Base-by-base conservation (phyloP, 2,888 invertebrate genomes). In the Trichopoda pennipes region DNA sequence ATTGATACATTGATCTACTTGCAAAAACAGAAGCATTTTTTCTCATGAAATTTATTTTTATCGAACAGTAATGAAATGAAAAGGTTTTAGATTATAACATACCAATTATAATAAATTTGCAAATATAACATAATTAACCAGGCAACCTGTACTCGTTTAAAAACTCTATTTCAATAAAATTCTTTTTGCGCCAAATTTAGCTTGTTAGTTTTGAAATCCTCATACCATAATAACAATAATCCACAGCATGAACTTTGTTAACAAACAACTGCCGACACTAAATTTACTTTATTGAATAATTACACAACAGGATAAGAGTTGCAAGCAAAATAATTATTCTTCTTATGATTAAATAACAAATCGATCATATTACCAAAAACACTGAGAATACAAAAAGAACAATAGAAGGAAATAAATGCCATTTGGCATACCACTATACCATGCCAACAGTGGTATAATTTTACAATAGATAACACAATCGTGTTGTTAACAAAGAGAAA, bases 351-450 rank as follows among this genome's bases (percentile, higher is more conserved):
- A 19, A 61, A 72, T 74, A 70, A 35, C 66, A 81, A 74, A 79
- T 80, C 73, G 56, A 84, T 76, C 68, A 63, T 70, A 70, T 76
- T 74, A 80, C 77, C 77, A 47, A 55, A 73, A 80, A 47, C 47
- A 73, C n/a, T 44, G 14, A 6, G n/a, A 44, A 16, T 44, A 16
- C 6, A 44, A 44, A 44, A 32, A 17, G 19, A 47, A 28, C 32
- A 56, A 73, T 38, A 28, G 35, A 10, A 1, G 7, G 32, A 21
- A 66, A 53, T 12, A n/a, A 64, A 44, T 80, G 64, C 55, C 58
- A 76, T 70, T 72, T 77, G 83, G 76, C 38, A 51, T 69, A 60
- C 82, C 82, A 75, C 72, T 51, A 58, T 19, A 12, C 16, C 23
- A 56, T 21, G 58, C 49, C 58, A 66, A 64, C 21, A 23, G n/a